Evolutionary conservation across 2,797 vertebrate genomes (phyloP), one percentile per base, ranked within the genome.

Genomic region (Chlorospingus semifuscus): DNA sequence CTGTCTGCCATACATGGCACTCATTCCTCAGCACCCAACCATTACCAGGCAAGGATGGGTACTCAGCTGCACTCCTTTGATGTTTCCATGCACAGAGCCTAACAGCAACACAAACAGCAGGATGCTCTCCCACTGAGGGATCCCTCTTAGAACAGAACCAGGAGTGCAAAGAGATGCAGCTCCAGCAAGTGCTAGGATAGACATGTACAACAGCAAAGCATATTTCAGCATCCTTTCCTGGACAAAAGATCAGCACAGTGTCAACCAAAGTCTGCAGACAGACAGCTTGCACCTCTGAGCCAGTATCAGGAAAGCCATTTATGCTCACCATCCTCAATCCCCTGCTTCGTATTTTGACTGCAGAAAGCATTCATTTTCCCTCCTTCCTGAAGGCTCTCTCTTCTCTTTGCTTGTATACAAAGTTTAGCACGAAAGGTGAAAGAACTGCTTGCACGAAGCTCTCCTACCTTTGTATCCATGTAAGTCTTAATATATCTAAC

Each of bases 201-300:
- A 32, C 37, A 42, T 0, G 6, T 6, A 27, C 30, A 65, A 68
- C 22, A 74, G 41, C 11, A 82, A 89, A 83, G 24, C 10, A 2
- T 49, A 53, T 34, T 81, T 71, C 59, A 83, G 16, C 0, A 0
- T 11, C 24, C 23, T 59, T 91, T 80, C 30, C 23, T 0, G 2
- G 29, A 32, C 60, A 77, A 42, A 82, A 82, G 44, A 60, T 74
- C 46, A 68, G 21, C 26, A 56, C 1, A 29, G 32, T 9, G 30
- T 36, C 50, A 81, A 53, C 8, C 36, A 32, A 70, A 68, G 30
- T 20, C 76, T 81, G n/a, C 50, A 78, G 69, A 44, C 8, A 86
- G 64, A 44, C 8, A 86, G 64, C 32, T 64, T 6, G 34, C 11
- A 44, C 21, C 30, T 37, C 61, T 57, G 29, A 78, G 44, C 18